Evolutionary conservation across 2,888 invertebrate genomes (phyloP), one percentile per base, ranked within the genome.

Genomic region (Mythimna ferrago): DNA sequence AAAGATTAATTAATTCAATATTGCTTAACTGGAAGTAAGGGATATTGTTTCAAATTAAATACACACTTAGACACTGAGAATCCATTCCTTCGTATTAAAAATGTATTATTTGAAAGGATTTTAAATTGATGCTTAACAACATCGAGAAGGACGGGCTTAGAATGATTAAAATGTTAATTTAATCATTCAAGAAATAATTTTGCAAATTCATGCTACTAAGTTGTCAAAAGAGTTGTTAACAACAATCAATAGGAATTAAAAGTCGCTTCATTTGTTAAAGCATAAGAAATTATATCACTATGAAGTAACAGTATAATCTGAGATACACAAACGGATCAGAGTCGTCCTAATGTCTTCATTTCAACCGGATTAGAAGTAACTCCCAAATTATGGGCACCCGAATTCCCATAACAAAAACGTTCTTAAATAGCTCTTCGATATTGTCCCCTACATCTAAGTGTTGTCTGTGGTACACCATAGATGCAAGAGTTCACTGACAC

Each of bases 401-500:
- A 73, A 64, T 35, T 61, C 69, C 77, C 71, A 82, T 75, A 87
- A 85, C 76, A 85, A 83, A 88, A 88, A 83, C 80, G 80, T 71
- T 86, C 75, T 86, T 85, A 88, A 90, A 89, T 87, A 87, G 78
- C 82, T 53, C 51, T 76, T 83, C 78, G 61, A 80, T 78, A 82
- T 80, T 88, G 86, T 87, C 87, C 89, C 90, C 89, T 75, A 82
- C 80, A 79, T 83, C 80, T 73, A 73, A 75, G 73, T 76, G 67
- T 68, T 62, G 66, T 64, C 78, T 71, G 82, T 79, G 86, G 85
- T 90, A 87, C 90, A 87, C 75, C 71, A 80, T 83, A 83, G 88
- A 81, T 90, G 90, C 91, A 90, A 81, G 87, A 84, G 90, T 85
- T 91, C 88, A 90, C 80, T 87, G 90, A 91, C 89, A 90, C 78